Evolutionary conservation across 1,140 invertebrate species (phyloP).

Genomic region (Philaenus spumarius): DNA sequence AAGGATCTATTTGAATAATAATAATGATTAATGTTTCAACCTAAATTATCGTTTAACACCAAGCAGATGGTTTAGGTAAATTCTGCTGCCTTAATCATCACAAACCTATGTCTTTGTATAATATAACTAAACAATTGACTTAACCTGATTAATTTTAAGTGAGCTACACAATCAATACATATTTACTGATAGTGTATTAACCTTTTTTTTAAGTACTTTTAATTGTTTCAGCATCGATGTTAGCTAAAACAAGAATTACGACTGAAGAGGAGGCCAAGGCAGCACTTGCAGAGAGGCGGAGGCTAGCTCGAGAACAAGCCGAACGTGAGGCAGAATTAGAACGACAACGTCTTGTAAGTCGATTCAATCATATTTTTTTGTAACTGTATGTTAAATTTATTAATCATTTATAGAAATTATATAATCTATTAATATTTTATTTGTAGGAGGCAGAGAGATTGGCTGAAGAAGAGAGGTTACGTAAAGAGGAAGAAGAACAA

Average conservation of each 20-base stretch:
- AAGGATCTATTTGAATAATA: too few relatives aligned
- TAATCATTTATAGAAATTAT: background rate
- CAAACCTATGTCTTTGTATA: too few relatives aligned
- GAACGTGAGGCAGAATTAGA: conserved; percentile 79
- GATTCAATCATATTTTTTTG: background rate
- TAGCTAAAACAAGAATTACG: conserved; percentile 63
- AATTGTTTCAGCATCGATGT: conserved; percentile 55
- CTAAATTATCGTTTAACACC: too few relatives aligned
- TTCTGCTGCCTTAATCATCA: too few relatives aligned
- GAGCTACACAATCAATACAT: too few relatives aligned
- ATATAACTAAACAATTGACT: too few relatives aligned
- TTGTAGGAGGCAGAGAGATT: conserved; percentile 61
- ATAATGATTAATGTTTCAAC: too few relatives aligned
- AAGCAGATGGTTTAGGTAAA: too few relatives aligned
- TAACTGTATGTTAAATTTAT: background rate
- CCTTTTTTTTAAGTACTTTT: background rate
- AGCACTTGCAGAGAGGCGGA: conserved; percentile 74
- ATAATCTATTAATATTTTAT: background rate
- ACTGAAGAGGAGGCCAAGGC: conserved; percentile 87
- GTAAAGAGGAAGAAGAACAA: conserved; percentile 76
- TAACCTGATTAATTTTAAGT: too few relatives aligned
- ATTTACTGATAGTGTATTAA: too few relatives aligned
- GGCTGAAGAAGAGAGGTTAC: conserved; percentile 63
- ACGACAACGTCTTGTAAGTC: conserved; percentile 54
- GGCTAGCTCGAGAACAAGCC: conserved; percentile 75